Conservation (phyloP, 2,113 vertebrate genomes). For the Bos javanicus region DNA sequence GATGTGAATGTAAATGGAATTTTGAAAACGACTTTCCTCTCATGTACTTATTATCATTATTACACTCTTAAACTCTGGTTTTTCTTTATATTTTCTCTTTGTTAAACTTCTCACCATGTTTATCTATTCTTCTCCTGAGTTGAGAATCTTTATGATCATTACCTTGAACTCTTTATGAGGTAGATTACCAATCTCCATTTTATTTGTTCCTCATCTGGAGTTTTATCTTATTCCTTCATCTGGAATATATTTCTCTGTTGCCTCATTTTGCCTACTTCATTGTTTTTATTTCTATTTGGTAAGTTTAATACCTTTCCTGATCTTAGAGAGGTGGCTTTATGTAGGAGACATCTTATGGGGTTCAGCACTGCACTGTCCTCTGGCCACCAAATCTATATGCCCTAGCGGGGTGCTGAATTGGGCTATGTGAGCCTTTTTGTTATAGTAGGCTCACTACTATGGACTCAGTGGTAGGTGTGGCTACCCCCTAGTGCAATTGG, state of each 20-base stretch:
- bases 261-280: not conserved
- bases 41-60: not conserved
- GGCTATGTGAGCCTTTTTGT: not conserved
- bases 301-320: not conserved
- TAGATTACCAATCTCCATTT: not conserved
- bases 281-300: not conserved
- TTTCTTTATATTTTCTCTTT: not conserved
- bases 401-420: not conserved
- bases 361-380: not conserved
- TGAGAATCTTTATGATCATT: not conserved
- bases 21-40: not conserved
- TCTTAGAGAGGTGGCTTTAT: not conserved
- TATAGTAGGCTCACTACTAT: not conserved
- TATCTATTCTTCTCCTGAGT: not conserved
- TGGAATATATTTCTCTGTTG: not conserved
- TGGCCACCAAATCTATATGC: not conserved
- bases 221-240: not conserved
- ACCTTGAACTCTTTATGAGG: not conserved
- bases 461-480: not conserved
- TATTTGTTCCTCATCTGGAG: not conserved
- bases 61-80: not conserved
- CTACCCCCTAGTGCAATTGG: not conserved
- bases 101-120: not conserved
- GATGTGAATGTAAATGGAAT: not conserved
- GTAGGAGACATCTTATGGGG: not conserved